These are phyloP conservation scores for Andrena minutula DNA, from an alignment of 2,888 invertebrate species.

Conservation along the genomic window DNA sequence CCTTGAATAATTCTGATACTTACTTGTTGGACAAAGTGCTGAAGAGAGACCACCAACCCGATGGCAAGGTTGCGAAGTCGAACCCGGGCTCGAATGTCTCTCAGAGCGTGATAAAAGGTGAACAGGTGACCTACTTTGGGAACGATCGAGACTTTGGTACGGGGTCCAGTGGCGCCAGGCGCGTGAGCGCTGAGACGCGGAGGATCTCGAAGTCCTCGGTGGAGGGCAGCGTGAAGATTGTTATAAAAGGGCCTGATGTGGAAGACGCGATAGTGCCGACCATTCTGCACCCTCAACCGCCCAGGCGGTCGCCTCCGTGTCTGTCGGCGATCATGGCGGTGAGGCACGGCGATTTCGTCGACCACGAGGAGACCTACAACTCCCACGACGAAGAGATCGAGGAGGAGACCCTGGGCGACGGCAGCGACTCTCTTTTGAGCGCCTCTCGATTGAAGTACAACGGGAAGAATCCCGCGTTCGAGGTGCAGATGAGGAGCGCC, in stretches of 20 bases:
- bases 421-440: slow-evolving; percentile 90
- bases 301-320: slow-evolving; percentile 88
- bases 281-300: slow-evolving; percentile 93
- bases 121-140: slow-evolving; percentile 76
- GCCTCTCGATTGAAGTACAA: slow-evolving; percentile 86
- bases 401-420: slow-evolving; percentile 83
- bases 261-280: slow-evolving; percentile 92
- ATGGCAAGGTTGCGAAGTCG: slow-evolving; percentile 37
- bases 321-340: slow-evolving; percentile 78
- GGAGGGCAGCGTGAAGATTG: slow-evolving; percentile 85
- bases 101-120: slow-evolving; percentile 62
- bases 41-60: slow-evolving; percentile 49
- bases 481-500: slow-evolving; percentile 35
- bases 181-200: slow-evolving; percentile 80
- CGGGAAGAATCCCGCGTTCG: slow-evolving; percentile 64
- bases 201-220: slow-evolving; percentile 85
- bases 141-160: slow-evolving; percentile 70
- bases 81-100: slow-evolving; percentile 52
- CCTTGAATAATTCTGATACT: slow-evolving; percentile 60
- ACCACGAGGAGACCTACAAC: slow-evolving; percentile 86
- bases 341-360: slow-evolving; percentile 80
- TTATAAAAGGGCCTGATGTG: slow-evolving; percentile 86
- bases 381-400: slow-evolving; percentile 87
- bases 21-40: slow-evolving; percentile 55
- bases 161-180: slow-evolving; percentile 78